Evolutionary conservation across 2,113 vertebrate species (phyloP).

Genomic region (Rhizomys pruinosus): DNA sequence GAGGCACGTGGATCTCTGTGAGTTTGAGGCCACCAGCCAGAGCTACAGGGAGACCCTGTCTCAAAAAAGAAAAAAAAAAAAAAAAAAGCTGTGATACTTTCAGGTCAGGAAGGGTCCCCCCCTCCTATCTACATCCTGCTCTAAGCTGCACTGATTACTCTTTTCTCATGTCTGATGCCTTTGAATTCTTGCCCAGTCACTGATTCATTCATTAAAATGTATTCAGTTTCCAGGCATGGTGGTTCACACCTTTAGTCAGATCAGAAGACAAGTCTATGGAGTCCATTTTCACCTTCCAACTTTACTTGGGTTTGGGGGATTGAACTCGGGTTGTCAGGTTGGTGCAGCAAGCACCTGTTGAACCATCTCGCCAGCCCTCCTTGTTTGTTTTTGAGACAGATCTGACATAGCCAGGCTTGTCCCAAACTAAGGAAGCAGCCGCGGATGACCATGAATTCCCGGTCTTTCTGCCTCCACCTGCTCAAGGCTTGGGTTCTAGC

Average conservation of each 20-base stretch:
- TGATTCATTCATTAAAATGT: not conserved
- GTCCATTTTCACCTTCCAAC: not conserved
- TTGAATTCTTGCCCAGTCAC: not conserved
- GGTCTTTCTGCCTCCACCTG: too few species aligned
- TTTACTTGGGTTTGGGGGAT: not conserved
- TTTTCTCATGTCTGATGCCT: not conserved
- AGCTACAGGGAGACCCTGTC: too few species aligned
- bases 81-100: not conserved
- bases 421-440: not conserved
- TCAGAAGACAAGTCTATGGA: not conserved
- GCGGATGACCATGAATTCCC: not conserved
- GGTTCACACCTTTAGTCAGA: too few species aligned
- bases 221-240: not conserved
- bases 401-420: not conserved
- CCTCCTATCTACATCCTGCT: not conserved
- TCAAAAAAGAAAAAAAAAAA: too few species aligned
- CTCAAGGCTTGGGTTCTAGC: not conserved
- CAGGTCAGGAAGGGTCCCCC: not conserved
- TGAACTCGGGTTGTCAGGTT: not conserved
- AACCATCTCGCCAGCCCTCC: too few species aligned
- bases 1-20: too few species aligned
- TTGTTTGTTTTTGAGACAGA: not conserved
- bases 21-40: too few species aligned
- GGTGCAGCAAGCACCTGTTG: not conserved
- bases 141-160: not conserved